Conservation (phyloP, 2,888 invertebrate species). For the Andrena trimmerana region DNA sequence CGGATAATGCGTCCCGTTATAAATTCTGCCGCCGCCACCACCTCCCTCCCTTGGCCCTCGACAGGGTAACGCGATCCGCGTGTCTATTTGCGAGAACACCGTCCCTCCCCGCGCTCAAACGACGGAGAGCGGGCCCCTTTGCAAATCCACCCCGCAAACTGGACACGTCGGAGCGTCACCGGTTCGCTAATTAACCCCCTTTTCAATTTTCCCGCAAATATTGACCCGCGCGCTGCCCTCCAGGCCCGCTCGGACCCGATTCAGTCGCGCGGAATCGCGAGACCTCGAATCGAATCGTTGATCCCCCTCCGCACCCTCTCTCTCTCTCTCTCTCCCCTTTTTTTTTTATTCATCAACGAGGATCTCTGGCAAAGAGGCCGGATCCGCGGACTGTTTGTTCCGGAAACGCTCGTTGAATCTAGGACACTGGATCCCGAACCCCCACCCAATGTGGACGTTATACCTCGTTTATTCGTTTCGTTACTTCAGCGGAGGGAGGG, state of each 20-base stretch:
- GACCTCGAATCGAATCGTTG: slow-evolving; percentile 53
- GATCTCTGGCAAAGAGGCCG: slow-evolving; percentile 41
- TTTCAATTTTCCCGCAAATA: slow-evolving; percentile 74
- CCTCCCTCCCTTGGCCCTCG: not conserved
- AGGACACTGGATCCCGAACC: slow-evolving; percentile 1
- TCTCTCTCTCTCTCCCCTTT: not conserved
- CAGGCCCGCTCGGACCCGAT: slow-evolving; percentile 17
- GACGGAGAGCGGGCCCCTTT: slow-evolving; percentile 23
- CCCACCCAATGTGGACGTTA: too few relatives aligned
- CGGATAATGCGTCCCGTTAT: slow-evolving; percentile 61
- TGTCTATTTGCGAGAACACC: slow-evolving; percentile 57
- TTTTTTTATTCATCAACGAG: slow-evolving; percentile 60
- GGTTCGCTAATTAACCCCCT: slow-evolving; percentile 72
- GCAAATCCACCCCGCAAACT: slow-evolving; percentile 64
- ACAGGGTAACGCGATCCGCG: slow-evolving; percentile 52
- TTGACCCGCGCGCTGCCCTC: slow-evolving; percentile 58
- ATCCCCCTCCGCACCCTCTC: slow-evolving; percentile 20
- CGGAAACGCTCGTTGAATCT: slow-evolving; percentile 32
- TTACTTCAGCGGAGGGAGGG: not conserved
- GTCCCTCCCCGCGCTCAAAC: slow-evolving; percentile 20
- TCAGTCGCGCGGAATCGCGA: slow-evolving; percentile 56
- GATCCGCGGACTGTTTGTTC: slow-evolving; percentile 42
- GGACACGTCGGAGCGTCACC: slow-evolving; percentile 54
- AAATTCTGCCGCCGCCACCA: slow-evolving; percentile 47
- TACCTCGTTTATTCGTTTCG: not conserved